A percentile compares a stretch with the other conserved stretches of the same genome.
Conservation (phyloP, 2,888 invertebrate genomes). For the Mactromeris polynyma region DNA sequence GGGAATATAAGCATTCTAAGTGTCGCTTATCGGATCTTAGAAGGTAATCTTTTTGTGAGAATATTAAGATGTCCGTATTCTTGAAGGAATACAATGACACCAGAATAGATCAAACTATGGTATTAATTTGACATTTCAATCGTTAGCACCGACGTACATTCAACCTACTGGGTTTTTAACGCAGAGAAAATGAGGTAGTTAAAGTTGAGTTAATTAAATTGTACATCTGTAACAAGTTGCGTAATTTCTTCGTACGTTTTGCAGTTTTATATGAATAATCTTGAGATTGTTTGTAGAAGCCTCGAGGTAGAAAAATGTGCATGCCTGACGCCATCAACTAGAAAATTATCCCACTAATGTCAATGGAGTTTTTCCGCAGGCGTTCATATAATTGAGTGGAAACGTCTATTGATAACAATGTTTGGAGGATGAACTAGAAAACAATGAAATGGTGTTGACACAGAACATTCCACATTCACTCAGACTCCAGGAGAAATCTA, state of each 20-base stretch:
- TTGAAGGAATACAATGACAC: no score
- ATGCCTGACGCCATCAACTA: background rate
- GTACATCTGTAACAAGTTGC: background rate
- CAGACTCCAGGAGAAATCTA: background rate
- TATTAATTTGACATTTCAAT: no score
- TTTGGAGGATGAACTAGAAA: background rate
- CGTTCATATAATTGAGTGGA: background rate
- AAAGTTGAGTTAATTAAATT: background rate
- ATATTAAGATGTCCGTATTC: no score
- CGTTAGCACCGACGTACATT: background rate
- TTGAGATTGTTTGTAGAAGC: background rate
- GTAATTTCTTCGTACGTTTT: background rate
- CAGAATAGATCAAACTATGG: no score
- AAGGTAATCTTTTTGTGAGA: no score
- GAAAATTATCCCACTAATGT: constrained; percentile 4
- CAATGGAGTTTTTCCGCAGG: constrained; percentile 8
- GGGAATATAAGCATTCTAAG: no score
- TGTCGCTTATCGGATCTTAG: no score
- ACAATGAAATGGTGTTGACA: background rate
- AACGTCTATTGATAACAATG: background rate
- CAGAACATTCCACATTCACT: background rate
- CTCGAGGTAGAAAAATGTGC: background rate
- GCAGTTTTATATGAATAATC: background rate
- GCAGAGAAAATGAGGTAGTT: background rate
- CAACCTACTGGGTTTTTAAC: background rate